Conservation (phyloP, 2,888 invertebrate species). For the Hecatera dysodea region DNA sequence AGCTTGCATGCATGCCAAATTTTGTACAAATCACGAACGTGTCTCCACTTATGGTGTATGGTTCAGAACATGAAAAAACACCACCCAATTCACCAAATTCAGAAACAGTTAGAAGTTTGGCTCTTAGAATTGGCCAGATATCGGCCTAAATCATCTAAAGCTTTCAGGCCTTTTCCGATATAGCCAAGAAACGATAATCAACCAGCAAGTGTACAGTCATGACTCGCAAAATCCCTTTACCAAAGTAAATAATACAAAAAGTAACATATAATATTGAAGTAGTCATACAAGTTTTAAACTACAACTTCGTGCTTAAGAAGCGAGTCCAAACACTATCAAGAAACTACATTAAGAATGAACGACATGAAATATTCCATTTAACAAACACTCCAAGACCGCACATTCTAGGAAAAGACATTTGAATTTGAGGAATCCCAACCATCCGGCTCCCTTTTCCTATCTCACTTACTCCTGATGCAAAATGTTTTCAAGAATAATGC, state of each 20-base stretch:
- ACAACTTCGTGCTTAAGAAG: slow-evolving; percentile 18
- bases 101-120: no score
- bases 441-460: slow-evolving; percentile 32
- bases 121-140: background rate
- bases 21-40: no score
- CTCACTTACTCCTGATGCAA: slow-evolving; percentile 31
- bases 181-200: background rate
- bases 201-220: background rate
- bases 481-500: slow-evolving; percentile 19
- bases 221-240: background rate
- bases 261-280: background rate
- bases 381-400: slow-evolving; percentile 46
- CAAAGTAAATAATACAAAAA: background rate
- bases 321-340: slow-evolving; percentile 28
- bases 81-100: accelerated
- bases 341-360: slow-evolving; percentile 42
- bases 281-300: background rate
- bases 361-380: slow-evolving; percentile 46
- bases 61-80: no score
- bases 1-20: no score
- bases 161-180: no score
- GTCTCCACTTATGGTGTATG: no score
- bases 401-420: slow-evolving; percentile 48
- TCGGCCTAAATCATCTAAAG: background rate
- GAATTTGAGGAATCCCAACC: slow-evolving; percentile 54